A percentile compares a stretch with the other conserved stretches of the same genome.
Evolutionary conservation across 2,113 vertebrate genomes (phyloP).

Genomic region (Paracyprichromis sp.): DNA sequence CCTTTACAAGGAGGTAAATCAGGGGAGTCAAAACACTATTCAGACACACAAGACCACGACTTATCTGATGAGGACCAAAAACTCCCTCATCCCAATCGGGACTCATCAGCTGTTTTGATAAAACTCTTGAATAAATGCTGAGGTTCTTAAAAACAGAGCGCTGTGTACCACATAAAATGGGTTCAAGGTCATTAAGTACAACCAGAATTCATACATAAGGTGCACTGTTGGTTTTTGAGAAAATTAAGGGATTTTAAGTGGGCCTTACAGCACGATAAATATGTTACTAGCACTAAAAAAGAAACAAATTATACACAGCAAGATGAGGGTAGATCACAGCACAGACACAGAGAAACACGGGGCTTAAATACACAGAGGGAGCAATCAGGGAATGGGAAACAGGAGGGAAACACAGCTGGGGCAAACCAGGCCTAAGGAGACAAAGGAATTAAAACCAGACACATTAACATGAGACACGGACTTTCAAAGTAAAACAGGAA

Average conservation of each 20-base stretch:
- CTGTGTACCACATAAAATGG: fast-evolving
- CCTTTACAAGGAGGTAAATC: fast-evolving
- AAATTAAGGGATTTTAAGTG: neutral
- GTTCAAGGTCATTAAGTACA: fast-evolving
- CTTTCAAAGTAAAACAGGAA: too few species aligned
- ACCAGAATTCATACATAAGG: neutral
- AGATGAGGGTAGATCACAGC: too few species aligned
- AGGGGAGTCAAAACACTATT: fast-evolving
- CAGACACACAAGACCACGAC: neutral
- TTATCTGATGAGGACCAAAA: neutral
- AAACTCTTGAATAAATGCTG: neutral
- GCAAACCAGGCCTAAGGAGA: too few species aligned
- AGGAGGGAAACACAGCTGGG: too few species aligned
- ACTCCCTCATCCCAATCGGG: neutral
- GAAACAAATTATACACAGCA: neutral
- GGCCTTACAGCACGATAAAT: fast-evolving
- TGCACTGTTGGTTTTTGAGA: fast-evolving
- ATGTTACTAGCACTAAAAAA: neutral
- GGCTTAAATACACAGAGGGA: too few species aligned
- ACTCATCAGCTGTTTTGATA: fast-evolving
- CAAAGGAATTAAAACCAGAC: too few species aligned
- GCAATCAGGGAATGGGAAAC: too few species aligned
- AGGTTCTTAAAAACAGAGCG: neutral
- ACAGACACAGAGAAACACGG: too few species aligned
- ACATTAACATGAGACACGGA: too few species aligned